Evolutionary conservation across 2,113 vertebrate genomes (phyloP), one percentile per base, ranked within the genome.

Genomic region (Silurus asotus): DNA sequence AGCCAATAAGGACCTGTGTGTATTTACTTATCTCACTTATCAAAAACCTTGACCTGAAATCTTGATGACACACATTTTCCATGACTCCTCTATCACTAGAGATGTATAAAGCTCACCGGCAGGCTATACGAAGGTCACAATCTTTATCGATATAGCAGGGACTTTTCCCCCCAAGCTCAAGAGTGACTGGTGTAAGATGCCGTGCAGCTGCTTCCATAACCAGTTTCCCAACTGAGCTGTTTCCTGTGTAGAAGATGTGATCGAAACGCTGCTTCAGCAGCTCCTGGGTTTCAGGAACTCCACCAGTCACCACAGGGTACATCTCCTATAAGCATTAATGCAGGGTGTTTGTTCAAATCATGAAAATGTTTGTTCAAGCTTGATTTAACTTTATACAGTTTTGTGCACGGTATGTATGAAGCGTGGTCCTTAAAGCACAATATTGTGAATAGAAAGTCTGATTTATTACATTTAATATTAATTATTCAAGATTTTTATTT

Each of bases 101-200:
- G 49, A 17, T 76, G 14, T 0, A 1, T 28, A 8, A 55, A 77
- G 75, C 51, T 72, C 45, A 98, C 97, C 96, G 94, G 93, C 96
- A 97, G 75, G 96, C 96, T 0, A 96, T 65, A 0, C 93, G 89
- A 90, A 99, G 86, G 82, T 99, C 93, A 9, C 97, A 97, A 92
- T 96, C 91, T 81, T 94, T 96, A 93, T 99, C 96, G 0, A 99
- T 93, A 86, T 97, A 99, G 90, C 97, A 99, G 76, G 97, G 97
- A 90, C 94, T 98, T 91, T 99, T 99, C 53, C 98, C 97, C 0
- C 97, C 98, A 86, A 99, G 94, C 92, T 98, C 98, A 92, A 99
- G 95, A 0, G 96, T 98, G 67, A 99, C 95, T 0, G 98, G 98
- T 0, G 97, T 99, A 89, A 99, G 95, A 92, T 97, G 93, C 76